These are phyloP conservation scores for Liopterus haemorrhoidalis DNA, from an alignment of 2,888 invertebrate genomes.

Conservation along the genomic window DNA sequence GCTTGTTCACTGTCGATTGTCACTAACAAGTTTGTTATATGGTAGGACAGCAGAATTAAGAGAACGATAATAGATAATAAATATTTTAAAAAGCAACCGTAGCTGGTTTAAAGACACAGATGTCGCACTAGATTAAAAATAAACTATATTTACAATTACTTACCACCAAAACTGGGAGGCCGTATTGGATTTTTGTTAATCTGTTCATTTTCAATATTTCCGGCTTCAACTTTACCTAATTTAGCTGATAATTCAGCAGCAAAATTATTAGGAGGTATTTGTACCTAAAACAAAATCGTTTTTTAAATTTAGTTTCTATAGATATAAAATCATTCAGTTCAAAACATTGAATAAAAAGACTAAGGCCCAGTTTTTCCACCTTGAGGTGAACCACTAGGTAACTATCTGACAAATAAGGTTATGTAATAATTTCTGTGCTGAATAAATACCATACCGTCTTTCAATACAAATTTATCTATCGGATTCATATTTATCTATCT, in stretches of 20 bases:
- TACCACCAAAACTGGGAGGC: conserved; percentile 21
- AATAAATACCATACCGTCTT: no score
- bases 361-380: no score
- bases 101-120: conserved; percentile 9
- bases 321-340: not conserved
- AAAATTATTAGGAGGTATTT: conserved; percentile 48
- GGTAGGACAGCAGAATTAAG: no score
- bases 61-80: conserved; percentile 18
- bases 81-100: conserved; percentile 5
- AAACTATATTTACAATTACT: conserved; percentile 16
- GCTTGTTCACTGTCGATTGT: no score
- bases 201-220: conserved; percentile 37
- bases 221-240: conserved; percentile 48
- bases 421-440: no score
- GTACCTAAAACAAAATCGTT: not conserved
- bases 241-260: conserved; percentile 59
- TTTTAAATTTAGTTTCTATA: not conserved
- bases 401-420: no score
- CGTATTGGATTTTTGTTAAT: conserved; percentile 48
- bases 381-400: no score
- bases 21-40: no score
- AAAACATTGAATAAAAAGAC: not conserved
- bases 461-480: no score
- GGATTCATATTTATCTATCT: no score
- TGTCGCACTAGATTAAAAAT: no score